Evolutionary conservation across 2,888 invertebrate genomes (phyloP), one percentile per base, ranked within the genome.

Genomic region (Aethes cnicana): DNA sequence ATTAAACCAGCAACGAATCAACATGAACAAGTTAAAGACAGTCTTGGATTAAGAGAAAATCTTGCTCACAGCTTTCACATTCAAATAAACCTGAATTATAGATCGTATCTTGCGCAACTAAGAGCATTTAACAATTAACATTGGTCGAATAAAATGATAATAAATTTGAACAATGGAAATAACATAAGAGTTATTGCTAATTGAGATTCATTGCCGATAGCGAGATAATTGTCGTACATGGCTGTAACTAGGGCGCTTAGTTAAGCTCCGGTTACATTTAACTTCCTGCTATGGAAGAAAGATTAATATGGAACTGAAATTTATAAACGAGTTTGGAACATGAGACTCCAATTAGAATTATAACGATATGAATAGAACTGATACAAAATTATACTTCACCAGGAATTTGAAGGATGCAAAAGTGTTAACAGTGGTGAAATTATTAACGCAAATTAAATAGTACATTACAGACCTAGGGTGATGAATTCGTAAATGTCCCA

Each of bases 141-240:
- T 46, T 14, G 30, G 14, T 18, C 35, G 39, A 33, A 43, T 39
- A 55, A 53, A 52, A 49, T 39, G 47, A 30, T 41, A 44, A 50
- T 59, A 57, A 54, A 57, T 54, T 49, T 28, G 39, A 37, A 54
- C 43, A 48, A 53, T 56, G 57, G 56, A 48, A 53, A 52, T 61
- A 58, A 50, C 47, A 39, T 42, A 55, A 46, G 54, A 55, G 56
- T 61, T 56, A 55, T 50, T 56, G 55, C 57, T 59, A 62, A 63
- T 62, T 62, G 59, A 62, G 61, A 62, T 63, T 59, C 58, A 59
- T 52, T 54, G 42, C 54, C 52, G 58, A 62, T 63, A 59, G 44
- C 42, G 33, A 36, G 26, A 46, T 53, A 50, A 58, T 57, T 55
- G 57, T 58, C 52, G 58, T 48, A 62, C 59, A 54, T 46, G 55